phyloP scores from a whole-genome alignment of 1,140 invertebrate genomes.

The Pseudomyrmex gracilis region DNA sequence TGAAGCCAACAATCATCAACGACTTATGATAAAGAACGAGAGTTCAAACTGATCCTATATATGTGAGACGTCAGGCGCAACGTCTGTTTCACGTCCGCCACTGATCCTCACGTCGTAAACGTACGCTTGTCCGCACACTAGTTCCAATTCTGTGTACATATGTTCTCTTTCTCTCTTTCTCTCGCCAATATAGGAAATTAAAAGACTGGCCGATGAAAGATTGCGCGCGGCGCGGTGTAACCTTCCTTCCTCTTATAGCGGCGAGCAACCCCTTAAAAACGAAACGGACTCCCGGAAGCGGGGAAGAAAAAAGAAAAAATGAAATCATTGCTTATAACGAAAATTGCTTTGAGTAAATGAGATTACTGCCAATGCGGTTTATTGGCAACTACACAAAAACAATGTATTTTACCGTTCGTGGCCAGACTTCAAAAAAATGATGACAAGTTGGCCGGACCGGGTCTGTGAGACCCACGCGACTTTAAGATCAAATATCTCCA shows the following conservation, averaged over 20 bases:
- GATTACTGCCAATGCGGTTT: neutral
- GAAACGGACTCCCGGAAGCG: constrained; percentile 54
- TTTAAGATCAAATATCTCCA: no score
- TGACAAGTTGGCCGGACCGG: no score
- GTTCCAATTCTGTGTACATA: neutral
- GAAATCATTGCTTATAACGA: constrained; percentile 82
- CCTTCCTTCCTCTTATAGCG: constrained; percentile 43
- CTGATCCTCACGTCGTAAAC: constrained; percentile 30
- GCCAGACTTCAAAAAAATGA: no score
- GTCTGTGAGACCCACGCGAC: no score
- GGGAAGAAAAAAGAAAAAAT: constrained; percentile 67
- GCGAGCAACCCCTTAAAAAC: neutral
- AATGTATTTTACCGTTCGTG: neutral
- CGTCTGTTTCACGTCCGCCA: constrained; percentile 16
- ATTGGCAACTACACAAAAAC: neutral
- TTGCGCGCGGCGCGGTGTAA: constrained; percentile 71
- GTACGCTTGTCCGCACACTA: constrained; percentile 57
- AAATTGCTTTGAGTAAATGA: constrained; percentile 80
- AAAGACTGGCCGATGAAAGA: constrained; percentile 82
- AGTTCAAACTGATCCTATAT: neutral
- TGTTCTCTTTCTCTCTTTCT: constrained; percentile 62
- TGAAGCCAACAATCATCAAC: neutral
- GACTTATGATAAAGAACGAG: neutral
- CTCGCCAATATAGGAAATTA: constrained; percentile 84
- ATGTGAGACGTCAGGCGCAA: neutral